Evolutionary conservation across 2,797 vertebrate species (phyloP).

Genomic region (Choloepus didactylus): DNA sequence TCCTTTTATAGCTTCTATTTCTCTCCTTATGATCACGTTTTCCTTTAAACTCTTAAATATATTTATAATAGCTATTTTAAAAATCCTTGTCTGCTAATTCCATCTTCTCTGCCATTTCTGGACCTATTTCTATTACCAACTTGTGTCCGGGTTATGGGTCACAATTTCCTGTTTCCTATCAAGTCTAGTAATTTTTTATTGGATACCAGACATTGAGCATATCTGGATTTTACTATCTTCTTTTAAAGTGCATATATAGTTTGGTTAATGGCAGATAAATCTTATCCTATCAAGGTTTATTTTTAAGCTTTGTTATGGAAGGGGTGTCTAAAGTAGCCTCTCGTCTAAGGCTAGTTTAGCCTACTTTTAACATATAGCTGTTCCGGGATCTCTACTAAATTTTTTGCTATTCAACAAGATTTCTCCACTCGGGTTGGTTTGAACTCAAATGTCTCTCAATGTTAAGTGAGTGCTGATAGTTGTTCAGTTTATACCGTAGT

Average conservation of each 20-base stretch:
- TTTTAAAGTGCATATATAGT: neutral
- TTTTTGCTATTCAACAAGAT: neutral
- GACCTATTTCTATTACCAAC: neutral
- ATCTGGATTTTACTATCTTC: neutral
- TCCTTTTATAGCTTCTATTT: neutral
- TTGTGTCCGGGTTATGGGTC: neutral
- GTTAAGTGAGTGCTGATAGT: neutral
- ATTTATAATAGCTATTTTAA: neutral
- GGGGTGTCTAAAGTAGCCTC: neutral
- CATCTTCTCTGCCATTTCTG: neutral
- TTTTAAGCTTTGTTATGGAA: slow-evolving; percentile 17
- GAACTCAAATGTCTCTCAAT: neutral
- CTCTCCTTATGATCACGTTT: neutral
- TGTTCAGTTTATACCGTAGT: neutral
- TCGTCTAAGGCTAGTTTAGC: neutral
- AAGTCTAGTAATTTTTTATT: neutral
- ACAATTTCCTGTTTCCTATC: neutral
- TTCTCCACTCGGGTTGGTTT: neutral
- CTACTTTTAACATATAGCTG: neutral
- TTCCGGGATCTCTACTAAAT: neutral
- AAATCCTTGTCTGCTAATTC: neutral
- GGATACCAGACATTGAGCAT: neutral
- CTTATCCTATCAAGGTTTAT: neutral
- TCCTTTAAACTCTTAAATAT: neutral
- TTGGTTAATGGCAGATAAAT: neutral